Percentiles rank a stretch among this genome's conserved stretches.
These are phyloP conservation scores for Hyles euphorbiae DNA, from an alignment of 1,140 invertebrate genomes.

Conservation along the genomic window DNA sequence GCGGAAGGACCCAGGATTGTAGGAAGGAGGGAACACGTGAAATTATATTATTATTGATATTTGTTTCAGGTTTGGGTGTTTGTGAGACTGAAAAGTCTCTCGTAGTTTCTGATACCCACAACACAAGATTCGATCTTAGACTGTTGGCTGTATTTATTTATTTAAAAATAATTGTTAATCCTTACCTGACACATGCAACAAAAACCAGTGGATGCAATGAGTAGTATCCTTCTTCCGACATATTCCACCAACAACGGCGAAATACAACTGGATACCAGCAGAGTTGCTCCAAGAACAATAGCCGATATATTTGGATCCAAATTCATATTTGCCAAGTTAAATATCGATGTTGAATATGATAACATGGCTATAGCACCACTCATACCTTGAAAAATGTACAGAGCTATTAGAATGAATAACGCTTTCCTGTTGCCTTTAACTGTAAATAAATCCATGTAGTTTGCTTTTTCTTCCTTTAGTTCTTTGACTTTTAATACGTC, in stretches of 20 bases:
- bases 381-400: slow-evolving; percentile 36
- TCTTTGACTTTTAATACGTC: slow-evolving; percentile 22
- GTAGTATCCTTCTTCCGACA: slow-evolving; percentile 35
- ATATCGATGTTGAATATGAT: slow-evolving; percentile 43
- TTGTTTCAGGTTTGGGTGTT: too few relatives aligned
- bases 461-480: too few relatives aligned
- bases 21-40: too few relatives aligned
- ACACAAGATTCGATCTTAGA: too few relatives aligned
- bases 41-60: too few relatives aligned
- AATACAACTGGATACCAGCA: slow-evolving; percentile 32
- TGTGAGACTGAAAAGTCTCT: too few relatives aligned
- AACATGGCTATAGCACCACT: slow-evolving; percentile 37
- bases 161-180: not conserved
- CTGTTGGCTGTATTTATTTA: too few relatives aligned
- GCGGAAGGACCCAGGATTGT: too few relatives aligned
- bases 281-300: slow-evolving; percentile 39
- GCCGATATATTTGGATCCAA: slow-evolving; percentile 38
- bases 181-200: slow-evolving; percentile 31
- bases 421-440: slow-evolving; percentile 41
- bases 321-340: slow-evolving; percentile 36
- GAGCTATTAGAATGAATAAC: slow-evolving; percentile 35
- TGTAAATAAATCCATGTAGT: slow-evolving; percentile 42
- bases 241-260: slow-evolving; percentile 39
- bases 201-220: slow-evolving; percentile 34
- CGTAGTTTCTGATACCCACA: too few relatives aligned